Percentiles rank a stretch among this genome's conserved stretches.
phyloP scores from a whole-genome alignment of 2,797 vertebrate species.

The Scleropages formosus region DNA sequence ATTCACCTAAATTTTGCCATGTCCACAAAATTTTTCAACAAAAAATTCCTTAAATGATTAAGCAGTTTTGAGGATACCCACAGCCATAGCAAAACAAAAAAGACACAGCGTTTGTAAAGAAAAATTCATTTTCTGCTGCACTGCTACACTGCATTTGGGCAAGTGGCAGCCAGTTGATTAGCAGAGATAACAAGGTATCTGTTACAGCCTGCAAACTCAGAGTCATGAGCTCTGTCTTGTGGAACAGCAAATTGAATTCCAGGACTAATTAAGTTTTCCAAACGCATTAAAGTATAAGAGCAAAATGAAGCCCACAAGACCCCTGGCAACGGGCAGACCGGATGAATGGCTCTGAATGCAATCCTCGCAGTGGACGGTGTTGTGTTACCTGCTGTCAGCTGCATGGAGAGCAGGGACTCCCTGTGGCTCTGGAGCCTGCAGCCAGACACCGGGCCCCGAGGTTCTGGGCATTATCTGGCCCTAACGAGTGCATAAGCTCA shows the following conservation, averaged over 20 bases:
- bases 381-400: neutral
- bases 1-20: too few relatives aligned
- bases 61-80: too few relatives aligned
- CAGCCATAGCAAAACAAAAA: too few relatives aligned
- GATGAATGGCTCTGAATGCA: neutral
- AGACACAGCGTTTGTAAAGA: too few relatives aligned
- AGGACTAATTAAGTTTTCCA: conserved; percentile 23
- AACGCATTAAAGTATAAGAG: conserved; percentile 9
- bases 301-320: conserved; percentile 14
- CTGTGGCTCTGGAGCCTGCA: neutral
- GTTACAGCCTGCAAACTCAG: conserved; percentile 15
- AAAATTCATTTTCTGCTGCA: neutral
- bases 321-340: neutral
- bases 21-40: too few relatives aligned
- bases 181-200: neutral
- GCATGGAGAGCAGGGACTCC: neutral
- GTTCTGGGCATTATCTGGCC: conserved; percentile 1
- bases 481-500: conserved; percentile 11
- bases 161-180: conserved; percentile 11
- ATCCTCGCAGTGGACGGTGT: neutral
- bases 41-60: too few relatives aligned
- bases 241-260: conserved; percentile 21
- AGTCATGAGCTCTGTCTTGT: neutral
- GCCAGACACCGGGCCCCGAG: neutral
- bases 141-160: neutral